These are phyloP conservation scores for Onchidella celtica DNA, from an alignment of 2,888 invertebrate species.

Conservation along the genomic window DNA sequence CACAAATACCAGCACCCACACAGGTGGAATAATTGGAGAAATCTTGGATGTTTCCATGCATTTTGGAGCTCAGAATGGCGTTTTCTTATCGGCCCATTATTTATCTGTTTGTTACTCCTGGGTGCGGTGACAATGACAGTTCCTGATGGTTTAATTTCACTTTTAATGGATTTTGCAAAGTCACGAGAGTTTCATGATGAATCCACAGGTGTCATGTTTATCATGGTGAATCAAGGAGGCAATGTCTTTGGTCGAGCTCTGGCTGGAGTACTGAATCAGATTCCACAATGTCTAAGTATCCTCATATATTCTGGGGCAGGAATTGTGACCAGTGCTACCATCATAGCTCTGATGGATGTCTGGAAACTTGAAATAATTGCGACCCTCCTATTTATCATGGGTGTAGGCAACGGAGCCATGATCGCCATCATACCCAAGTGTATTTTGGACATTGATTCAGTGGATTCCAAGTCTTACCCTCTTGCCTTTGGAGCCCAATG, in stretches of 20 bases:
- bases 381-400: background rate
- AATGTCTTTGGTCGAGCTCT: background rate
- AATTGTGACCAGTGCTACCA: background rate
- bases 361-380: background rate
- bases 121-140: background rate
- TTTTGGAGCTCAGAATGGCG: slow-evolving; percentile 1
- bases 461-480: background rate
- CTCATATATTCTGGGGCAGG: background rate
- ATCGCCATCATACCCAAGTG: slow-evolving; percentile 7
- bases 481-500: slow-evolving; percentile 16
- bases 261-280: background rate
- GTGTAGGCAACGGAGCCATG: background rate
- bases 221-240: background rate
- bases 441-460: background rate
- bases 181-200: background rate
- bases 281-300: background rate
- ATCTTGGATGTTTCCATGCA: too few relatives aligned
- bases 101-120: background rate
- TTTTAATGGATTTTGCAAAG: slow-evolving; percentile 10
- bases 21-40: too few relatives aligned
- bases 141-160: background rate
- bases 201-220: background rate
- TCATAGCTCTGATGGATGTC: background rate
- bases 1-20: too few relatives aligned
- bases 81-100: background rate